These are phyloP conservation scores for Strix uralensis DNA, from an alignment of 2,113 vertebrate genomes.

Conservation along the genomic window DNA sequence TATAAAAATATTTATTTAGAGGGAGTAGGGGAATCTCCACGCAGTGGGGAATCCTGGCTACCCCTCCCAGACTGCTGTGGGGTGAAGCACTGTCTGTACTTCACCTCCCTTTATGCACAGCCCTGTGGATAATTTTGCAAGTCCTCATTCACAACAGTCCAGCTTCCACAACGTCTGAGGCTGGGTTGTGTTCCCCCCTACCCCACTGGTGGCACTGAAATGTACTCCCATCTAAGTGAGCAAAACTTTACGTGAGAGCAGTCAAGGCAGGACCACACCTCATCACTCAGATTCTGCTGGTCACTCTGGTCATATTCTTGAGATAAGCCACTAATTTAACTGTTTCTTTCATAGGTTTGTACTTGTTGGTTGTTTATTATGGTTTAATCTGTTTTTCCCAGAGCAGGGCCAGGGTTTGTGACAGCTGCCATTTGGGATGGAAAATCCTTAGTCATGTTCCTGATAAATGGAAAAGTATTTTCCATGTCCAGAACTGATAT, in stretches of 20 bases:
- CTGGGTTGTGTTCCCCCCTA: fast-evolving
- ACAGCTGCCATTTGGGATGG: neutral
- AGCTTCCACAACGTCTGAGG: neutral
- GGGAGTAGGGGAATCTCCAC: neutral
- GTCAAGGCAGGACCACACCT: neutral
- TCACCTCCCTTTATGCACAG: neutral
- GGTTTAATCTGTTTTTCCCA: neutral
- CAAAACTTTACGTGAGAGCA: neutral
- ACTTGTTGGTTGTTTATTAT: neutral
- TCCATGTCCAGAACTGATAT: neutral
- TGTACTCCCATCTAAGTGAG: fast-evolving
- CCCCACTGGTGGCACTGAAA: neutral
- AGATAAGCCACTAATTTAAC: neutral
- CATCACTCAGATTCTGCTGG: neutral
- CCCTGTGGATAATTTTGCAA: neutral
- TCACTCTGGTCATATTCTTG: neutral
- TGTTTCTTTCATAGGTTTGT: neutral
- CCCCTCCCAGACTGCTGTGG: neutral
- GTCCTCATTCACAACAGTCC: neutral
- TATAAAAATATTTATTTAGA: neutral
- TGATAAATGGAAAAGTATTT: neutral
- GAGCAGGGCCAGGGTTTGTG: neutral
- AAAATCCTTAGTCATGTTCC: neutral
- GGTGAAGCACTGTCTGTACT: neutral
- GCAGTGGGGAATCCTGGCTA: neutral